Evolutionary conservation across 2,113 vertebrate species (phyloP).

Genomic region (Natator depressus): DNA sequence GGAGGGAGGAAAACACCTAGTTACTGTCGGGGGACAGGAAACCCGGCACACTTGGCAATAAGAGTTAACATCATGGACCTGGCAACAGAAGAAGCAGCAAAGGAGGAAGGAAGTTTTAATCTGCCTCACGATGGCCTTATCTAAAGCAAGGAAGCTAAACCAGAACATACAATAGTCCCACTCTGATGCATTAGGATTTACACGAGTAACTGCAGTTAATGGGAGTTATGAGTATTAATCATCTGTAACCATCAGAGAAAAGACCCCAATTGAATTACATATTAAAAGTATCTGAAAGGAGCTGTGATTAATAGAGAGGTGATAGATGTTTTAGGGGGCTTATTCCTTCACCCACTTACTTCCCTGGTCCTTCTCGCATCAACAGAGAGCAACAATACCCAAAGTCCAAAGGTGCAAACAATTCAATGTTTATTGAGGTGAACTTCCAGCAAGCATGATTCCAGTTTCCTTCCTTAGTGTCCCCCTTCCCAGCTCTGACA

Average conservation of each 20-base stretch:
- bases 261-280: not conserved
- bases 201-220: not conserved
- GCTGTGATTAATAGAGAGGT: not conserved
- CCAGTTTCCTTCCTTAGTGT: too few relatives aligned
- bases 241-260: not conserved
- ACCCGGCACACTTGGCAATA: too few relatives aligned
- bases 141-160: not conserved
- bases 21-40: too few relatives aligned
- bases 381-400: too few relatives aligned
- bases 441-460: too few relatives aligned
- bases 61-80: not conserved
- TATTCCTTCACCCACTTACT: too few relatives aligned
- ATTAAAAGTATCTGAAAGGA: not conserved
- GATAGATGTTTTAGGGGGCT: not conserved
- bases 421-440: too few relatives aligned
- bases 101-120: not conserved
- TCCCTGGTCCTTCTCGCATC: too few relatives aligned
- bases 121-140: not conserved
- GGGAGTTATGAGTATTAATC: not conserved
- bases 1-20: not conserved
- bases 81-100: not conserved
- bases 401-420: too few relatives aligned
- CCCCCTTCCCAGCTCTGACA: too few relatives aligned
- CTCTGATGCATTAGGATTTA: not conserved
- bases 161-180: not conserved